Evolutionary conservation across 2,797 vertebrate genomes (phyloP).

Genomic region (Chrosomus eos): DNA sequence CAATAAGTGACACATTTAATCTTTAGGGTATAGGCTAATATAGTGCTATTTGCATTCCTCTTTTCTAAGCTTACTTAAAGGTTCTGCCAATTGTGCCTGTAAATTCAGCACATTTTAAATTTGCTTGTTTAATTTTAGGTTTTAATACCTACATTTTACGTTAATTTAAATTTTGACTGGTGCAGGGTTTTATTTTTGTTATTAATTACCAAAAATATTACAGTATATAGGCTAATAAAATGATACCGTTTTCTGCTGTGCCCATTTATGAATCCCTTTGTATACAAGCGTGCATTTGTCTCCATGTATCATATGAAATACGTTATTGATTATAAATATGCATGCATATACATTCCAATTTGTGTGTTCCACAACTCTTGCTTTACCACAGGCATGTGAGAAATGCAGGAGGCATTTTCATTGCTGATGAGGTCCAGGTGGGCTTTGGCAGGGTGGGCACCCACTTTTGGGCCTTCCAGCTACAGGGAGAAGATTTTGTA

Average conservation of each 20-base stretch:
- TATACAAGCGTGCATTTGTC: not conserved
- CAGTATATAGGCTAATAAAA: not conserved
- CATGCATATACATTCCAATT: not conserved
- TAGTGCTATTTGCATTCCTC: not conserved
- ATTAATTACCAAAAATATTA: not conserved
- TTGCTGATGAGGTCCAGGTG: slow-evolving; percentile 97
- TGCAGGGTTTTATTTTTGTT: not conserved
- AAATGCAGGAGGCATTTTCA: slow-evolving; percentile 87
- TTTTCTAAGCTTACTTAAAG: not conserved
- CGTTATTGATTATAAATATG: not conserved
- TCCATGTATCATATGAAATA: not conserved
- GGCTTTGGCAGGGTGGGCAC: slow-evolving; percentile 94
- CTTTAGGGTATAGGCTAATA: not conserved
- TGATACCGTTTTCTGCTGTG: not conserved
- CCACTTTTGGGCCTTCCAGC: slow-evolving; percentile 95
- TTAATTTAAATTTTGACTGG: not conserved
- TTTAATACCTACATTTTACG: not conserved
- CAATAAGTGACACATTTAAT: not conserved
- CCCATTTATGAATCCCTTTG: not conserved
- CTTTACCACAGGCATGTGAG: slow-evolving; percentile 81
- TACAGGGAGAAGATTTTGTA: slow-evolving; percentile 90
- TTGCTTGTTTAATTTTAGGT: not conserved
- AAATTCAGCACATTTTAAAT: not conserved
- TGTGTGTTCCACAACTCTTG: not conserved
- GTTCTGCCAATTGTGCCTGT: not conserved